Evolutionary conservation across 1,140 invertebrate genomes (phyloP), one percentile per base, ranked within the genome.

Genomic region (Callitettix versicolor): DNA sequence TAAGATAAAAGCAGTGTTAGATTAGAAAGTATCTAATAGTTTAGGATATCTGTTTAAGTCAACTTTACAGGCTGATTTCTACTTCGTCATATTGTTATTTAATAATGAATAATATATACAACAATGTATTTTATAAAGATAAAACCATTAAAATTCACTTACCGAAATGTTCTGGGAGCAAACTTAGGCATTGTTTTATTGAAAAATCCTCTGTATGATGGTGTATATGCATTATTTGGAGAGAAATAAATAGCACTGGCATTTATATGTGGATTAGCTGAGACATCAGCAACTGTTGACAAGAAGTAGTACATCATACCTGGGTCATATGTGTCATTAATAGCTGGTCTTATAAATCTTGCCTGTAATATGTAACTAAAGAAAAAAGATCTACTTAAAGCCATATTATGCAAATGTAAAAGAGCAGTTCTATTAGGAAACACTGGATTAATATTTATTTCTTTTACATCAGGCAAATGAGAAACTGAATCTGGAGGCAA

Each of bases 261-360:
- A 72, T 98, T 98, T 53, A 98, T 85, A 59, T 86, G 84, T 0
- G 85, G 84, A 74, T 95, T 96, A 0, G 92, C 80, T 0, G 93
- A 88, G 0, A 98, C 91, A 71, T 98, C 95, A 1, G 95, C 92
- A 0, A 95, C 87, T 0, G 91, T 86, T 1, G 93, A 95, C 17
- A 98, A 73, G 65, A 96, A 95, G 65, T 96, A 95, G 67, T 98
- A 98, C 90, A 97, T 94, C 82, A 98, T 91, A 52, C 95, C 94
- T 1, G 95, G 94, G 74, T 97, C 93, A 59, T 93, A 90, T 0
- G 88, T 89, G 64, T 93, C 89, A 67, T 91, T 91, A 17, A 89
- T 90, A 14, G 87, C 87, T 1, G 89, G 89, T 40, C 89, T 72
- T 59, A 92, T 92, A 61, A 91, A 93, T 58, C 88, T 73, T 1